A percentile compares a stretch with the other conserved stretches of the same genome.
Conservation (phyloP, 2,888 invertebrate genomes). For the Mystacides longicornis region DNA sequence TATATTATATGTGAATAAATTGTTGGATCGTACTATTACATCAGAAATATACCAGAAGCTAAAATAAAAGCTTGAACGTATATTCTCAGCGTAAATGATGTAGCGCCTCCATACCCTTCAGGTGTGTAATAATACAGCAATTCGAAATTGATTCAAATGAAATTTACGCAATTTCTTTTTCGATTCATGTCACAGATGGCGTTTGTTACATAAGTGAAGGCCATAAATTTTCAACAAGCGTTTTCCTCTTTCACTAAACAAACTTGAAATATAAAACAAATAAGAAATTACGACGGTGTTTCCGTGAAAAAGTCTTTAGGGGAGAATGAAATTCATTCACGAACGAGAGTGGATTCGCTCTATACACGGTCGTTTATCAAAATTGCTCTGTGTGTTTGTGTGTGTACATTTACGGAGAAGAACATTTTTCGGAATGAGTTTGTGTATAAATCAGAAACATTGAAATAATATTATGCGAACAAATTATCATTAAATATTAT, state of each 20-base stretch:
- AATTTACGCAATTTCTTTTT: slow-evolving; percentile 1
- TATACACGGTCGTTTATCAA: not conserved
- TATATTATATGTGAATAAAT: too few relatives aligned
- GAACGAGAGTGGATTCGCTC: not conserved
- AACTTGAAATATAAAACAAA: slow-evolving; percentile 11
- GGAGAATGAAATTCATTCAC: slow-evolving; percentile 3
- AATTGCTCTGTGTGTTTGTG: not conserved
- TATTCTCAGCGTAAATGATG: too few relatives aligned
- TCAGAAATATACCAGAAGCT: too few relatives aligned
- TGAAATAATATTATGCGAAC: too few relatives aligned
- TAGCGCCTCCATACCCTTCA: too few relatives aligned
- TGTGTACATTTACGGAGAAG: not conserved
- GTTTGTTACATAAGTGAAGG: not conserved
- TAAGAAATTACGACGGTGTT: slow-evolving; percentile 12
- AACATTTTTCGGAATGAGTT: not conserved
- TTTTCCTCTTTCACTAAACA: slow-evolving; percentile 11
- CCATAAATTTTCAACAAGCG: slow-evolving; percentile 9
- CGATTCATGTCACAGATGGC: slow-evolving; percentile 4
- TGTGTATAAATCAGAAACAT: not conserved
- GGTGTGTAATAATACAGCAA: too few relatives aligned
- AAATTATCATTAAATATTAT: too few relatives aligned
- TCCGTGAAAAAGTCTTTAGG: not conserved
- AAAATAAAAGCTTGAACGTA: too few relatives aligned
- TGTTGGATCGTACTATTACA: too few relatives aligned
- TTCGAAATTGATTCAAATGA: slow-evolving; percentile 11